Evolutionary conservation across 2,888 invertebrate species (phyloP), one percentile per base, ranked within the genome.

Genomic region (Azorinus chamasolen): DNA sequence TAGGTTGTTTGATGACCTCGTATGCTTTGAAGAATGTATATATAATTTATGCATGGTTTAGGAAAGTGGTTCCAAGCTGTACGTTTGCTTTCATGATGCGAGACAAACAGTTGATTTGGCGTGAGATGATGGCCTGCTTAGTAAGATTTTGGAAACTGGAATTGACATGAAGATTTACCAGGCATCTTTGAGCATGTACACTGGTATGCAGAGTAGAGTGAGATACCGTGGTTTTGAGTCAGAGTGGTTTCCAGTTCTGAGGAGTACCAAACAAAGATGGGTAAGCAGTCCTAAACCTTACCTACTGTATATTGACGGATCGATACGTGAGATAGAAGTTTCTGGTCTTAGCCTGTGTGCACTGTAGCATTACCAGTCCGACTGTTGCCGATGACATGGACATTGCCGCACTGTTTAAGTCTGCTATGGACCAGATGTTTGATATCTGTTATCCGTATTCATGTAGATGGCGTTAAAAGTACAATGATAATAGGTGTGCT

Each of bases 41-140:
- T 32, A 55, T 10, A 8, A 5, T 20, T 10, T 55, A n/a, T 10
- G n/a, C n/a, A 37, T 37, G 16, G 55, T 39, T 5, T 4, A 10
- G 4, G 55, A 55, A 37, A 55, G 37, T 14, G 1, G 10, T 6
- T 37, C 37, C 24, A 8, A 18, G 8, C 4, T 46, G 1, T 69
- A 61, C 50, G 53, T 69, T 14, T 69, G 69, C 37, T 69, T 51
- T 25, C 32, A 61, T 1, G 69, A 69, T 39, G 61, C 43, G 3
- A 6, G 32, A 25, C 27, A 69, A 27, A 53, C 69, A 1, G 58
- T 68, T 45, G 68, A 68, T 37, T n/a, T 43, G 16, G 61, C 61
- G 1, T 69, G 69, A 61, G 61, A 69, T 46, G 25, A 51, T 6
- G 58, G 59, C 2, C 68, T 68, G n/a, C 32, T 69, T 14, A 53